phyloP scores from a whole-genome alignment of 2,113 vertebrate species.

The Malurus cyaneus region DNA sequence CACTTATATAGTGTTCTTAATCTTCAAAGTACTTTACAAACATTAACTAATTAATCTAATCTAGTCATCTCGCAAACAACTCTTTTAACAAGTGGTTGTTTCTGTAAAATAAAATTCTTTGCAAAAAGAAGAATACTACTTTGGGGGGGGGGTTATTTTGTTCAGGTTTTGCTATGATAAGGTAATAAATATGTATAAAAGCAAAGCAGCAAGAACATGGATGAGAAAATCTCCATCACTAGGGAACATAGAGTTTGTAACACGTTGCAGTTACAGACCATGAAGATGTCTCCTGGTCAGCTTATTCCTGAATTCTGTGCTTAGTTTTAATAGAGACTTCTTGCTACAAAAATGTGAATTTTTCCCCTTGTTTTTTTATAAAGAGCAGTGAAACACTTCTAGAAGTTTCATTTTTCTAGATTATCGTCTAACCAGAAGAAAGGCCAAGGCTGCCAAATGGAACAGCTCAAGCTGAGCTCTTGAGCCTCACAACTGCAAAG shows the following conservation, averaged over 20 bases:
- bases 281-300: neutral
- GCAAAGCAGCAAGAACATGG: neutral
- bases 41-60: conserved; percentile 72
- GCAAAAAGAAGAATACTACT: neutral
- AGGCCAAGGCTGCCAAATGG: neutral
- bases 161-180: conserved; percentile 18
- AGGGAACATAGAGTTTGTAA: neutral
- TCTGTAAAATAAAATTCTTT: conserved; percentile 51
- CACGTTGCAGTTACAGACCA: fast-evolving
- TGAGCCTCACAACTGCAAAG: neutral
- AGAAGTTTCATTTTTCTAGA: neutral
- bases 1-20: conserved; percentile 68
- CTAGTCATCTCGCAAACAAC: conserved; percentile 63
- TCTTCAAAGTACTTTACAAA: conserved; percentile 70
- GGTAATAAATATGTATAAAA: conserved; percentile 53
- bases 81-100: conserved; percentile 37
- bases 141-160: neutral
- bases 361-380: neutral
- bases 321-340: neutral
- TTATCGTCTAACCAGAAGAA: neutral
- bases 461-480: neutral
- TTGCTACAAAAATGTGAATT: neutral
- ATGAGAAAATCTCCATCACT: neutral
- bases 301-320: neutral
- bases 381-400: fast-evolving